Conservation (phyloP, 2,888 invertebrate species). For the Coenonympha glycerion region DNA sequence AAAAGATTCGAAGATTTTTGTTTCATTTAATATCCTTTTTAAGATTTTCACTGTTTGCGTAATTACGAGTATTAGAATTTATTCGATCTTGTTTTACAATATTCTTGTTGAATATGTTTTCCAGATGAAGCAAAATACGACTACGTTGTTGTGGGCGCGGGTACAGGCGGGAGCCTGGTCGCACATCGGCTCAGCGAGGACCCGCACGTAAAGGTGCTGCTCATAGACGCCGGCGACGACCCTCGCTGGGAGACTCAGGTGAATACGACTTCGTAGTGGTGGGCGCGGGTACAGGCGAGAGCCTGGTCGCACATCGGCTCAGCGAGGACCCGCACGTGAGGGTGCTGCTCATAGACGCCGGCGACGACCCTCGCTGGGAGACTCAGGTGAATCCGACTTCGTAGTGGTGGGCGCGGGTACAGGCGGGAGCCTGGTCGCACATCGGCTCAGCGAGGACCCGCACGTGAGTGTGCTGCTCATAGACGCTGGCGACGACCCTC, state of each 20-base stretch:
- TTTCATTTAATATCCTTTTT: too few relatives aligned
- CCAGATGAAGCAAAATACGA: constrained; percentile 28
- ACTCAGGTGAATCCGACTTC: constrained; percentile 34
- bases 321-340: constrained; percentile 26
- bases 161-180: constrained; percentile 36
- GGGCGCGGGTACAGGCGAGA: constrained; percentile 37
- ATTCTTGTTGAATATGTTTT: too few relatives aligned
- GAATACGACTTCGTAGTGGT: constrained; percentile 36
- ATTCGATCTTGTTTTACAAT: too few relatives aligned
- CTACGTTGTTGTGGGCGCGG: constrained; percentile 37
- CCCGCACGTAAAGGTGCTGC: constrained; percentile 25
- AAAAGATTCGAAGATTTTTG: too few relatives aligned
- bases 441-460: constrained; percentile 32
- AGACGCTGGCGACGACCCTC: constrained; percentile 40
- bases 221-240: constrained; percentile 39
- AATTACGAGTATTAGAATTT: too few relatives aligned
- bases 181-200: constrained; percentile 35
- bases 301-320: constrained; percentile 35
- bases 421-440: constrained; percentile 36
- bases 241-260: constrained; percentile 37
- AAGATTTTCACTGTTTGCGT: too few relatives aligned
- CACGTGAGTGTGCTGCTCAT: constrained; percentile 30
- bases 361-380: constrained; percentile 36
- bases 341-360: constrained; percentile 37
- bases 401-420: constrained; percentile 39